These are phyloP conservation scores for Aurelia aurita DNA, from an alignment of 30 jellyfish, hydroid and myxozoan species.

Conservation along the genomic window DNA sequence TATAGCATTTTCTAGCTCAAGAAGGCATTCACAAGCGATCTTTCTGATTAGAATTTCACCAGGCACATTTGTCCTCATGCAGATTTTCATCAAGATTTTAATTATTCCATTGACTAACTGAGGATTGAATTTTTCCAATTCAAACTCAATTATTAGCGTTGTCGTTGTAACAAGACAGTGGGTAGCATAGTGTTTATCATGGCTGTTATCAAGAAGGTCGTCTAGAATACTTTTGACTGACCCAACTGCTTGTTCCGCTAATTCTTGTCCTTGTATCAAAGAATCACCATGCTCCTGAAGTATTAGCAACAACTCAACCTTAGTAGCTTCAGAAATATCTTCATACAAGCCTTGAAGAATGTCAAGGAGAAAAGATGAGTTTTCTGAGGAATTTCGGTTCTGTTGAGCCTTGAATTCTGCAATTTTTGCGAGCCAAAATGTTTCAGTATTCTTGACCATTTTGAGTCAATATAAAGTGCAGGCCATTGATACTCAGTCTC, in stretches of 20 bases:
- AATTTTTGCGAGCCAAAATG: conserved; percentile 29
- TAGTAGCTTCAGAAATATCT: conserved; percentile 39
- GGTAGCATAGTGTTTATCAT: conserved; percentile 29
- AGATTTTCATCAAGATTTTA: not conserved
- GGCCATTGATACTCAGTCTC: too few species aligned
- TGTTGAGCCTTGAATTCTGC: conserved; percentile 44
- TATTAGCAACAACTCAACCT: conserved; percentile 36
- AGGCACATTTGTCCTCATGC: conserved; percentile 38
- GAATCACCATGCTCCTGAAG: conserved; percentile 61
- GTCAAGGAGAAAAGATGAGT: conserved; percentile 49
- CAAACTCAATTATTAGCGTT: conserved; percentile 45
- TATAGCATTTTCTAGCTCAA: conserved; percentile 42
- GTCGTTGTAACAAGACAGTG: conserved; percentile 61
- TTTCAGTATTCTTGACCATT: conserved; percentile 47
- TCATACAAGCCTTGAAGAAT: conserved; percentile 60
- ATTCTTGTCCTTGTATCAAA: conserved; percentile 48
- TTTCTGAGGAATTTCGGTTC: conserved; percentile 27
- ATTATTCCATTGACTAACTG: conserved; percentile 31
- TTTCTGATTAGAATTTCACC: conserved; percentile 31
- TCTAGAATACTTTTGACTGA: conserved; percentile 39
- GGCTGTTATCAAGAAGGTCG: not conserved
- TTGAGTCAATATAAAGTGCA: not conserved
- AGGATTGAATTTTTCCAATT: conserved; percentile 31
- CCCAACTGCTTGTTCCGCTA: conserved; percentile 72
- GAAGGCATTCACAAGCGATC: conserved; percentile 55